phyloP scores from a whole-genome alignment of 2,113 vertebrate genomes.

The Colistium nudipinnis region DNA sequence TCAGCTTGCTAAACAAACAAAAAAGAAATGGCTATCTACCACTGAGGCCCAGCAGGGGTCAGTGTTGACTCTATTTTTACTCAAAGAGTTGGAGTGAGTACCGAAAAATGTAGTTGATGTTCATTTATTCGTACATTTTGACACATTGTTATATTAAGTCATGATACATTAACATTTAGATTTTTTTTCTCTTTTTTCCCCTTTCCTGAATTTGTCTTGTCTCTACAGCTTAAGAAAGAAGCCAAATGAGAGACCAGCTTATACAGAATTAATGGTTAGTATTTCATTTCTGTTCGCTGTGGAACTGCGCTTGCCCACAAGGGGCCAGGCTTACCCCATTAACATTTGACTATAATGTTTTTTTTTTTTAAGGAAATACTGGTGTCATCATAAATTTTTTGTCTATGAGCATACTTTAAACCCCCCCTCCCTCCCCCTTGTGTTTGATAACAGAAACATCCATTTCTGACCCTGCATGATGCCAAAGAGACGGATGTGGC shows the following conservation, averaged over 20 bases:
- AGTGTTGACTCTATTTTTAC: constrained; percentile 34
- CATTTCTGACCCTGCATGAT: constrained; percentile 94
- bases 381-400: neutral
- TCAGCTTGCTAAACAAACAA: neutral
- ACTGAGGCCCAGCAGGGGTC: constrained; percentile 56
- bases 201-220: constrained; percentile 35
- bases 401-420: neutral
- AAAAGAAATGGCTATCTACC: neutral
- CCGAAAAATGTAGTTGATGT: neutral
- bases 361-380: neutral
- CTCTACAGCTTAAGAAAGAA: constrained; percentile 95
- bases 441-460: constrained; percentile 87
- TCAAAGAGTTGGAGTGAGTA: neutral
- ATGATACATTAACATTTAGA: neutral
- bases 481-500: constrained; percentile 99
- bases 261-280: constrained; percentile 97
- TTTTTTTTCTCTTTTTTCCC: neutral
- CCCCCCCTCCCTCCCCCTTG: neutral
- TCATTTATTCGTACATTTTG: neutral
- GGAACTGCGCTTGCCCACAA: constrained; percentile 56
- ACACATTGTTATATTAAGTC: neutral
- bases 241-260: constrained; percentile 97
- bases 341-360: neutral
- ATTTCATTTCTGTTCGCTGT: constrained; percentile 5
- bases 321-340: constrained; percentile 49